Evolutionary conservation across 1,140 invertebrate species (phyloP), one percentile per base, ranked within the genome.

Genomic region (Euwallacea similis): DNA sequence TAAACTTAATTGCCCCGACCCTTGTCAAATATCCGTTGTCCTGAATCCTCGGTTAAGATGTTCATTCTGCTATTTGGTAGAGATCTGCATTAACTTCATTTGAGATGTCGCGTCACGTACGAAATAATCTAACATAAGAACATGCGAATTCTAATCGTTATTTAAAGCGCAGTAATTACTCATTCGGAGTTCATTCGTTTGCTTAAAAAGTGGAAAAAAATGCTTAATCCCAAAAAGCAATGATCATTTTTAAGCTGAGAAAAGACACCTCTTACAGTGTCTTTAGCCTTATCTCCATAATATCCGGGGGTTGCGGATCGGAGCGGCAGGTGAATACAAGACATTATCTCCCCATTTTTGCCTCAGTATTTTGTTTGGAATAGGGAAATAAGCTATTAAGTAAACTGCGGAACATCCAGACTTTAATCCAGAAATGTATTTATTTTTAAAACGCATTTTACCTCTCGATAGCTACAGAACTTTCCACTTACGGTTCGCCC

Each of bases 261-360:
- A 56, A 58, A 58, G 11, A 15, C 10, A 53, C 54, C 42, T 16
- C n/a, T 42, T 59, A 44, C 56, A 66, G 65, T 46, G 41, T 16
- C 42, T 58, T 33, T 33, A 33, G 41, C 63, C 42, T 66, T 66
- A 66, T 66, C 65, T 56, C 55, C 44, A 59, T 66, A 58, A 59
- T 44, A 59, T 58, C 41, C 54, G 11, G 42, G 42, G 54, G 42
- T 10, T 33, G 16, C 21, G 21, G 1, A 33, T 33, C 21, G 21
- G 44, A 66, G 65, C 65, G 65, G 44, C 65, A 66, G 65, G 65
- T 66, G 55, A 66, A 66, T 66, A 43, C 58, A 66, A 66, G 42
- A 55, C 33, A 66, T 66, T 66, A 66, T 66, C 65, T 56, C 44
- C 55, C 50, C 65, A 59, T 66, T 66, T 66, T 21, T 16, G 41